Conservation (phyloP, 2,888 invertebrate genomes). For the Gisinianus flammeolus region DNA sequence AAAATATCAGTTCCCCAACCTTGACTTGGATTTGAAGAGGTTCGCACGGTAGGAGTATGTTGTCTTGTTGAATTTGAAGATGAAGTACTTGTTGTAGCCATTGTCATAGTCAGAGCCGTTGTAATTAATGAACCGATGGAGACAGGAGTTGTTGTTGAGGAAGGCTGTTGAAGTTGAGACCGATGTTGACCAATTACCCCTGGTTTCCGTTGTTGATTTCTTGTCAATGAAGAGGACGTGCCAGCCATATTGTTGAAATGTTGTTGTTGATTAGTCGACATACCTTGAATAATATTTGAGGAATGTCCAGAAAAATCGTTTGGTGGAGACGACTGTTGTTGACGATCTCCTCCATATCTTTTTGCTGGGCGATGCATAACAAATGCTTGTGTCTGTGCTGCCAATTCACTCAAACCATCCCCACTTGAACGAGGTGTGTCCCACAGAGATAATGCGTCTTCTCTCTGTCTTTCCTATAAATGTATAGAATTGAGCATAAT, state of each 20-base stretch:
- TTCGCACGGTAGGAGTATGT: slow-evolving; percentile 46
- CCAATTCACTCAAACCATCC: slow-evolving; percentile 54
- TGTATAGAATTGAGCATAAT: too few species aligned
- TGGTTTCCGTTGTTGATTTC: slow-evolving; percentile 37
- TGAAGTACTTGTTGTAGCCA: slow-evolving; percentile 24
- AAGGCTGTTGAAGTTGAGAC: slow-evolving; percentile 1
- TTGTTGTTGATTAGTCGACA: slow-evolving; percentile 22
- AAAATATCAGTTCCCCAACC: slow-evolving; percentile 51
- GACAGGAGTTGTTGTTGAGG: background rate
- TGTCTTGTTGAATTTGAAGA: slow-evolving; percentile 34
- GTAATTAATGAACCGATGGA: slow-evolving; percentile 30
- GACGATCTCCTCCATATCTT: slow-evolving; percentile 28
- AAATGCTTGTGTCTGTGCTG: slow-evolving; percentile 53
- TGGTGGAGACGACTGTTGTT: slow-evolving; percentile 16
- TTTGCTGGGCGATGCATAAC: slow-evolving; percentile 47
- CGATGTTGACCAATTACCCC: slow-evolving; percentile 55
- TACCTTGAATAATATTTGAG: slow-evolving; percentile 31
- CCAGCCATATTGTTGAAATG: slow-evolving; percentile 18
- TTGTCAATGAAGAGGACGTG: slow-evolving; percentile 23
- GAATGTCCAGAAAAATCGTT: slow-evolving; percentile 10
- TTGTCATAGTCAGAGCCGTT: slow-evolving; percentile 37
- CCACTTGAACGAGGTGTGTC: slow-evolving; percentile 51
- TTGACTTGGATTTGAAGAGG: slow-evolving; percentile 4
- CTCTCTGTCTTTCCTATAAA: too few species aligned
- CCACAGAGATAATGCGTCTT: slow-evolving; percentile 51